A percentile compares a stretch with the other conserved stretches of the same genome.
phyloP scores from a whole-genome alignment of 2,113 vertebrate genomes.

The Aix galericulata region DNA sequence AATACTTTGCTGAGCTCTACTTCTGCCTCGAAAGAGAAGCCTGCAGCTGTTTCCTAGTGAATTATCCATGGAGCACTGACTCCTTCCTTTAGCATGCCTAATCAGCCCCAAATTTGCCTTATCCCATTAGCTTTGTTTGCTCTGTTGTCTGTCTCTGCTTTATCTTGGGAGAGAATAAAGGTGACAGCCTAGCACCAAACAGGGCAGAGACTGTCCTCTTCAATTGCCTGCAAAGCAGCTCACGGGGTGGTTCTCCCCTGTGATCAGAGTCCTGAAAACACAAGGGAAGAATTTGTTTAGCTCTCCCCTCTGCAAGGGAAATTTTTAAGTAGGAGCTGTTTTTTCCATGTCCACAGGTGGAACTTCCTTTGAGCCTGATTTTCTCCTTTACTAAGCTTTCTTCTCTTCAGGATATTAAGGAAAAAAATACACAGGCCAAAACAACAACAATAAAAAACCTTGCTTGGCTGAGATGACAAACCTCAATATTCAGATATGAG shows the following conservation, averaged over 20 bases:
- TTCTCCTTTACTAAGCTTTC: not conserved
- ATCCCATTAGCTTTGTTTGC: conserved; percentile 57
- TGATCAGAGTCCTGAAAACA: not conserved
- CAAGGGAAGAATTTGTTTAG: not conserved
- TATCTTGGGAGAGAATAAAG: conserved; percentile 60
- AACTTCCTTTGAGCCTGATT: not conserved
- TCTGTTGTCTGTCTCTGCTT: conserved; percentile 58
- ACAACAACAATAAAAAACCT: not conserved
- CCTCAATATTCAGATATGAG: not conserved
- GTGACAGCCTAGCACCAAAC: conserved; percentile 38
- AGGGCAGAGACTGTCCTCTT: not conserved
- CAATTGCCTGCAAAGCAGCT: not conserved
- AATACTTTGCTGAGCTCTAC: conserved; percentile 30
- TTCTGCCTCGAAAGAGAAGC: conserved; percentile 32
- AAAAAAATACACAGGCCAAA: not conserved
- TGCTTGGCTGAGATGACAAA: not conserved
- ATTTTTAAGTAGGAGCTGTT: not conserved
- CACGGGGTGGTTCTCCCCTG: not conserved
- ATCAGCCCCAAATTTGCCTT: conserved; percentile 58
- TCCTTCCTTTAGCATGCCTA: conserved; percentile 53
- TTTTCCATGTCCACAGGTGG: not conserved
- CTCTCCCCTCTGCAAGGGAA: not conserved
- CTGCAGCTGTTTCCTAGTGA: conserved; percentile 36
- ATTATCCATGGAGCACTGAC: conserved; percentile 48
- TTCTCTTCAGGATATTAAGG: not conserved